A percentile compares a stretch with the other conserved stretches of the same genome.
These are phyloP conservation scores for Micrasema minimum DNA, from an alignment of 1,140 invertebrate species.

Conservation along the genomic window DNA sequence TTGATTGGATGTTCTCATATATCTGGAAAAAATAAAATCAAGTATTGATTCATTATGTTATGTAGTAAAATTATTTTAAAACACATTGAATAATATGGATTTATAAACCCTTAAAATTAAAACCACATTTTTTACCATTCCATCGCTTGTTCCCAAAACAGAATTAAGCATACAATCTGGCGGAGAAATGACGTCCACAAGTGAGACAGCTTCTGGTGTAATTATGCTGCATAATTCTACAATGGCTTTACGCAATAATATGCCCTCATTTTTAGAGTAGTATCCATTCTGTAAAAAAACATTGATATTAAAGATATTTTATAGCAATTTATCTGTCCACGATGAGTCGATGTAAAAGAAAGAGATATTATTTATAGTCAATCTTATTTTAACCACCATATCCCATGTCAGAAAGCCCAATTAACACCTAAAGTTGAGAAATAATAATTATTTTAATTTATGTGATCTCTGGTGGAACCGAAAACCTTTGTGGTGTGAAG, in stretches of 20 bases:
- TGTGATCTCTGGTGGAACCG: no score
- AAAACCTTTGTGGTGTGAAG: no score
- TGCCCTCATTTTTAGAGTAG: constrained; percentile 60
- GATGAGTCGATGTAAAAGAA: no score
- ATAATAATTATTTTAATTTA: no score
- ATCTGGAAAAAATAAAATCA: constrained; percentile 59
- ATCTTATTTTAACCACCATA: no score
- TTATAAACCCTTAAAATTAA: no score
- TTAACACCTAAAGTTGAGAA: no score
- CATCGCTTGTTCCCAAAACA: constrained; percentile 81
- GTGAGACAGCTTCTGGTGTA: constrained; percentile 75
- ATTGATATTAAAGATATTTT: neutral
- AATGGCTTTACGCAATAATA: constrained; percentile 68
- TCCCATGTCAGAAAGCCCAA: no score
- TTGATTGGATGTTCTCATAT: constrained; percentile 70
- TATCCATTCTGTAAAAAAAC: constrained; percentile 64
- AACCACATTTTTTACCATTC: constrained; percentile 57
- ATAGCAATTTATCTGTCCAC: no score
- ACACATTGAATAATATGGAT: no score
- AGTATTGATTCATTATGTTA: neutral
- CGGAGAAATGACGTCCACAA: constrained; percentile 89
- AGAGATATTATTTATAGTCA: no score
- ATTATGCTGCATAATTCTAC: constrained; percentile 71
- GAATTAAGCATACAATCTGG: constrained; percentile 90
- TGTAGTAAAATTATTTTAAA: no score